Evolutionary conservation across 2,113 vertebrate genomes (phyloP).

Genomic region (Muscicapa adusta): DNA sequence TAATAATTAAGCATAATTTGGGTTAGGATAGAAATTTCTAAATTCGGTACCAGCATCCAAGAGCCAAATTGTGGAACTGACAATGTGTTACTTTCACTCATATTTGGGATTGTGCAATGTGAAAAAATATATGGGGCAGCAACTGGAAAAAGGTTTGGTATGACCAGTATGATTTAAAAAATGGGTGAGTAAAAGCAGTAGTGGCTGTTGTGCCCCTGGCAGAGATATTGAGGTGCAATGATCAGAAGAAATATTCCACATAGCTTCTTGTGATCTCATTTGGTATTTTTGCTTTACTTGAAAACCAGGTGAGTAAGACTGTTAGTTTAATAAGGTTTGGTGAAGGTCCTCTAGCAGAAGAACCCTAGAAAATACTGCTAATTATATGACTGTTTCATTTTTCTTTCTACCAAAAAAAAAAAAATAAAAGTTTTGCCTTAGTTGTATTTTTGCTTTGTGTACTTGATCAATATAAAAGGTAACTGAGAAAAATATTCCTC

Average conservation of each 20-base stretch:
- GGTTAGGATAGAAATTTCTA: neutral
- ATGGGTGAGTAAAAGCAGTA: neutral
- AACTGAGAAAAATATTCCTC: neutral
- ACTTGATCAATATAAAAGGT: neutral
- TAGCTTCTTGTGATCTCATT: neutral
- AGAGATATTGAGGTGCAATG: neutral
- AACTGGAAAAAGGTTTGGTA: neutral
- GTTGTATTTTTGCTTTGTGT: slow-evolving; percentile 14
- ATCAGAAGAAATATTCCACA: neutral
- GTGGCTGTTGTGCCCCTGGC: neutral
- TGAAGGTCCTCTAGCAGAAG: neutral
- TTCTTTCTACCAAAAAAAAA: slow-evolving; percentile 65
- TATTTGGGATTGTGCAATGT: neutral
- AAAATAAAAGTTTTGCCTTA: slow-evolving; percentile 71
- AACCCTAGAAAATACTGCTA: slow-evolving; percentile 2
- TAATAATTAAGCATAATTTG: neutral
- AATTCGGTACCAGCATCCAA: neutral
- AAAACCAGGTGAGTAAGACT: neutral
- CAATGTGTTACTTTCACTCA: neutral
- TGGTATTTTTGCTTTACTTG: slow-evolving; percentile 18
- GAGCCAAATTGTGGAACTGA: neutral
- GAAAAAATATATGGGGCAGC: neutral
- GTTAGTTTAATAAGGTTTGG: neutral
- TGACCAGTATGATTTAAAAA: neutral
- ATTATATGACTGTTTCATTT: slow-evolving; percentile 56